Percentiles rank a stretch among this genome's conserved stretches.
phyloP scores from a whole-genome alignment of 2,797 vertebrate species.

The Falco berigora region DNA sequence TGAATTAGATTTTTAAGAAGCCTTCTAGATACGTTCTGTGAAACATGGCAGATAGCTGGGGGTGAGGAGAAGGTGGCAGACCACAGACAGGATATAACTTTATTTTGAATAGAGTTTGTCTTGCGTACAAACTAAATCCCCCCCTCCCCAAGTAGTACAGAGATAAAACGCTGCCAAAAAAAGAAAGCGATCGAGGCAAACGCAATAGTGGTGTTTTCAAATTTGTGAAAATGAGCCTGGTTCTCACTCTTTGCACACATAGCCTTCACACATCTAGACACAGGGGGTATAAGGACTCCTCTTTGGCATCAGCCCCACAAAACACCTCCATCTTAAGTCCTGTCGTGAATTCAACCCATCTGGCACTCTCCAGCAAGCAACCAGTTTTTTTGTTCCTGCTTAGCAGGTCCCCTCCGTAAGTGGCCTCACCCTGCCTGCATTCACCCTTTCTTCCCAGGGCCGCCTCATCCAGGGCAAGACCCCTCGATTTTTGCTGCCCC shows the following conservation, averaged over 20 bases:
- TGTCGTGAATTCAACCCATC: background rate
- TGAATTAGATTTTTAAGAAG: background rate
- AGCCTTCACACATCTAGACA: background rate
- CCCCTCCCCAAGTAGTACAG: background rate
- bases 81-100: slow-evolving; percentile 45
- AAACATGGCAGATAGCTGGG: background rate
- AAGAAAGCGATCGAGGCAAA: background rate
- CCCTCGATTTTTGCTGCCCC: background rate
- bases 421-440: background rate
- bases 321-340: slow-evolving; percentile 16
- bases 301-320: background rate
- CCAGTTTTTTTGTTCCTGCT: background rate
- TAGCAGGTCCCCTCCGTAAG: background rate
- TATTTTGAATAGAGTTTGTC: background rate
- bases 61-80: slow-evolving; percentile 22
- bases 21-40: background rate
- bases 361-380: background rate
- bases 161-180: background rate
- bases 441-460: background rate
- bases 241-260: background rate
- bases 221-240: background rate
- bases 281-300: background rate
- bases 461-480: background rate
- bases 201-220: background rate
- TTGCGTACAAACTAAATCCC: background rate